Evolutionary conservation across 2,797 vertebrate species (phyloP).

Genomic region (Pseudopleuronectes americanus): DNA sequence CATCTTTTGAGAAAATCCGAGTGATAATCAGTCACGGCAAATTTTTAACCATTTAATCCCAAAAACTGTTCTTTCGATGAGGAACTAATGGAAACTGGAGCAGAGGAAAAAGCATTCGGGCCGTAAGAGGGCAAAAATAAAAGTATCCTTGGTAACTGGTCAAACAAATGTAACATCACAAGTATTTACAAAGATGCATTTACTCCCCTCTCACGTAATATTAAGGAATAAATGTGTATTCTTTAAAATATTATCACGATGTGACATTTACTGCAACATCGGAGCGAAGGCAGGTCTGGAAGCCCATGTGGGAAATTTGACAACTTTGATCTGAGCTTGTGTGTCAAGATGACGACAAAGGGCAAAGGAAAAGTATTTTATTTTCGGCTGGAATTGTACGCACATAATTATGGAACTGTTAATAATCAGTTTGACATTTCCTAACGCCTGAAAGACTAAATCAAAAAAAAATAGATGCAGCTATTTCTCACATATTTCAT

Average conservation of each 20-base stretch:
- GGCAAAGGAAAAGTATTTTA: constrained; percentile 3
- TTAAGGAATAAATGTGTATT: constrained; percentile 20
- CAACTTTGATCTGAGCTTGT: constrained; percentile 41
- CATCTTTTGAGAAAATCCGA: constrained; percentile 50
- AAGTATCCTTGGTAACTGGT: constrained; percentile 44
- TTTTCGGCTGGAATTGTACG: constrained; percentile 8
- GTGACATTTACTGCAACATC: constrained; percentile 43
- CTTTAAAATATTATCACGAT: constrained; percentile 30
- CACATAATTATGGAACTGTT: constrained; percentile 16
- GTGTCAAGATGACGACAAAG: constrained; percentile 32
- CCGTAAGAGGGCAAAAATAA: constrained; percentile 24
- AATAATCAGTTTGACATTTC: constrained; percentile 25
- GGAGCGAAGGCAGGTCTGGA: constrained; percentile 50
- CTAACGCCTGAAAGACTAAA: constrained; percentile 20
- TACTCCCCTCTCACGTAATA: background rate
- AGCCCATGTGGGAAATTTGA: constrained; percentile 53
- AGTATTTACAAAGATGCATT: background rate
- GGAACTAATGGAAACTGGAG: constrained; percentile 52
- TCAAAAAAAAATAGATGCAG: constrained; percentile 15
- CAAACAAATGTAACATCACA: constrained; percentile 35
- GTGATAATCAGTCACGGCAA: constrained; percentile 42
- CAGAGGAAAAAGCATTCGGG: constrained; percentile 5
- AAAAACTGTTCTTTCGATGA: constrained; percentile 19
- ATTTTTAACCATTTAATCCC: constrained; percentile 56
- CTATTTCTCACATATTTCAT: constrained; percentile 41